phyloP scores from a whole-genome alignment of 2,888 invertebrate species.

The Netelia inedita region DNA sequence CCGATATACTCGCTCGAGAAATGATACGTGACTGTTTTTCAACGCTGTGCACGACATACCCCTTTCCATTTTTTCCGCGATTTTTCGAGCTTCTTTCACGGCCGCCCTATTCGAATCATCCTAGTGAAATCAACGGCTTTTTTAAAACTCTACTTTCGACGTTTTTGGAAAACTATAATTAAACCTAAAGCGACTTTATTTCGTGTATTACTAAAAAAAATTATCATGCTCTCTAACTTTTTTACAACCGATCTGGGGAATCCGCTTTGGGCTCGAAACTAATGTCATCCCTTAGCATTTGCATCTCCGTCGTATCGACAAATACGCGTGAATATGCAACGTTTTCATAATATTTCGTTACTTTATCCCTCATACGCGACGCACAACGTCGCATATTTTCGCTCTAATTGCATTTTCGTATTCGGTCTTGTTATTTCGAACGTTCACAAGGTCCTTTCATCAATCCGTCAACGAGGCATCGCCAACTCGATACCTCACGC shows the following conservation, averaged over 20 bases:
- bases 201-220: too few relatives aligned
- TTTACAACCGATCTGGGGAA: too few relatives aligned
- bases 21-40: constrained; percentile 52
- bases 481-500: constrained; percentile 34
- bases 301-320: constrained; percentile 83
- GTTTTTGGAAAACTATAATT: too few relatives aligned
- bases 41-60: constrained; percentile 16
- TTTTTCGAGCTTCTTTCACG: background rate
- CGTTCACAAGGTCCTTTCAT: constrained; percentile 54
- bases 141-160: too few relatives aligned
- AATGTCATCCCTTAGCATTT: constrained; percentile 65
- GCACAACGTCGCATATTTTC: constrained; percentile 81
- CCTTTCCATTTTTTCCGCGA: constrained; percentile 39
- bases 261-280: background rate
- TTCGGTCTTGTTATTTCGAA: constrained; percentile 73
- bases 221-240: too few relatives aligned
- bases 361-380: constrained; percentile 35
- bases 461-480: constrained; percentile 53
- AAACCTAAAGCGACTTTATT: too few relatives aligned
- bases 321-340: constrained; percentile 82
- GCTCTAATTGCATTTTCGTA: constrained; percentile 84
- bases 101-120: too few relatives aligned
- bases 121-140: too few relatives aligned
- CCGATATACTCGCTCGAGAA: constrained; percentile 16
- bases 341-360: constrained; percentile 38